Conservation (phyloP, 2,888 invertebrate species). For the Amblyjoppa proteus region DNA sequence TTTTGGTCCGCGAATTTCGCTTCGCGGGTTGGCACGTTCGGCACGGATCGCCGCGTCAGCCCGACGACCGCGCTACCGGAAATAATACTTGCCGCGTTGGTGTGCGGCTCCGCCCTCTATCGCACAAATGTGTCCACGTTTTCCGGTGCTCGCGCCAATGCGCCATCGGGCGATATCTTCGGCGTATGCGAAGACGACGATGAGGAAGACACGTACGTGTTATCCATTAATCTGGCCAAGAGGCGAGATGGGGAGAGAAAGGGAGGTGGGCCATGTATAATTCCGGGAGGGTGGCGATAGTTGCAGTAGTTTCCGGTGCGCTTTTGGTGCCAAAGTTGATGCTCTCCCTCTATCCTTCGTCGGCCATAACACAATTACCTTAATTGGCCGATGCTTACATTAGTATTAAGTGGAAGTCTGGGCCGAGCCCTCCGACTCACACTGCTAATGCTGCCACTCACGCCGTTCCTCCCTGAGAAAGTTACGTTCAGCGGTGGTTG, state of each 20-base stretch:
- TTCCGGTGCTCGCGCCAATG: too few relatives aligned
- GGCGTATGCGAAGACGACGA: background rate
- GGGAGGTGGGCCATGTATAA: background rate
- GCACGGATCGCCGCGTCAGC: background rate
- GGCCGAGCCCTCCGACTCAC: slow-evolving; percentile 41
- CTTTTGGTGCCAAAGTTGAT: slow-evolving; percentile 42
- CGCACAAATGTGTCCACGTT: too few relatives aligned
- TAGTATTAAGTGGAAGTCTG: slow-evolving; percentile 77
- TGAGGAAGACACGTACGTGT: background rate
- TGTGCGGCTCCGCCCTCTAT: too few relatives aligned
- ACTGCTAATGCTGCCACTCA: slow-evolving; percentile 19
- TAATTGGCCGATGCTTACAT: slow-evolving; percentile 76
- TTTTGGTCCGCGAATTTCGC: slow-evolving; percentile 57
- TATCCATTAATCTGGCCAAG: slow-evolving; percentile 33
- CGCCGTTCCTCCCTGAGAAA: background rate
- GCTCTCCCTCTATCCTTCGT: slow-evolving; percentile 39
- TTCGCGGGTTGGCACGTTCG: slow-evolving; percentile 34
- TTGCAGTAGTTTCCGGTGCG: slow-evolving; percentile 9
- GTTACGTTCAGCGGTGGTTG: background rate
- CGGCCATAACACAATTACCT: slow-evolving; percentile 74
- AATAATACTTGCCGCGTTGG: background rate
- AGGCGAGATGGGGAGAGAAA: background rate
- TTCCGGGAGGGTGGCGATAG: background rate
- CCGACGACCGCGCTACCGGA: background rate
- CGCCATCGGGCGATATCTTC: background rate